Conservation (phyloP, 2,888 invertebrate genomes). For the Cephus spinipes region DNA sequence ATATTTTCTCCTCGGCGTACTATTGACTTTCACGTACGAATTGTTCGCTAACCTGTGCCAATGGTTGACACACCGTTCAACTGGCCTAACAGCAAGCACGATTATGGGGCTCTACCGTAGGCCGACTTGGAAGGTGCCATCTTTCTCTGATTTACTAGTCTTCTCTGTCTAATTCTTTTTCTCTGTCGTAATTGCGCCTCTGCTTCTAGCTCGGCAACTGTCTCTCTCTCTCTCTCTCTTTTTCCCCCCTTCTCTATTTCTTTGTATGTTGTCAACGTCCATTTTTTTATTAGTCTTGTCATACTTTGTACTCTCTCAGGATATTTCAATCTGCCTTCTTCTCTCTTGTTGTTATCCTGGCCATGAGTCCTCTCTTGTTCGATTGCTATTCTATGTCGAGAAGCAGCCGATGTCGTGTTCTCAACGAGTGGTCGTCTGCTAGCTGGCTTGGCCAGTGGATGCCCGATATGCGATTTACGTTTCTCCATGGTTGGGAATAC, state of each 20-base stretch:
- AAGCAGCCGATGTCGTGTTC: not conserved
- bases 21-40: constrained; percentile 33
- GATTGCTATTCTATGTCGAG: not conserved
- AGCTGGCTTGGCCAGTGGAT: not conserved
- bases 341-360: constrained; percentile 3
- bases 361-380: not conserved
- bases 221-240: constrained; percentile 15
- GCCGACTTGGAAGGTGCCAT: constrained; percentile 57
- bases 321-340: not conserved
- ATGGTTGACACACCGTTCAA: constrained; percentile 53
- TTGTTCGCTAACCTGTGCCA: constrained; percentile 38
- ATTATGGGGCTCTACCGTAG: constrained; percentile 58
- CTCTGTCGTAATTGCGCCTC: constrained; percentile 18
- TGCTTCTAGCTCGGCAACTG: constrained; percentile 6
- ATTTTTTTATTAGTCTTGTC: not conserved
- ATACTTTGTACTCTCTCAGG: not conserved
- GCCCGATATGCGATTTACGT: not conserved
- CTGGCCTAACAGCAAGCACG: constrained; percentile 48
- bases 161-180: constrained; percentile 13
- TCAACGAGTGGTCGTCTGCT: not conserved
- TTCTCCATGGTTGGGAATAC: not conserved
- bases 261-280: not conserved
- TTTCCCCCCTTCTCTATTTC: not conserved
- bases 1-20: constrained; percentile 37
- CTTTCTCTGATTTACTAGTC: constrained; percentile 15